Conservation (phyloP, 2,797 vertebrate species). For the Limosa lapponica region DNA sequence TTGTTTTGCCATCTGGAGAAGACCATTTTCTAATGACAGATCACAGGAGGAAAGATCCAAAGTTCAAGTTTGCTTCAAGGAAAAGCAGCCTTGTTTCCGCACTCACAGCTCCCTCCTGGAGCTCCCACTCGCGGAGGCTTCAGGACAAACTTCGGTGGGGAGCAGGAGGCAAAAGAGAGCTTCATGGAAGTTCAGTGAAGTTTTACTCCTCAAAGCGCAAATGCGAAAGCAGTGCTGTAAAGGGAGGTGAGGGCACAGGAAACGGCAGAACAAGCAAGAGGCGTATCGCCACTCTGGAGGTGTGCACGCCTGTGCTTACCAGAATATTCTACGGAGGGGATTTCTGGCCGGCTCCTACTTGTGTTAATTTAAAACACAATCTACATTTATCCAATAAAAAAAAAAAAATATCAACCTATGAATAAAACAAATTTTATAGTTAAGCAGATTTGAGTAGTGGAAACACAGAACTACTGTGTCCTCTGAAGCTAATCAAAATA, state of each 20-base stretch:
- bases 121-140: neutral
- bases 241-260: neutral
- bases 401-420: neutral
- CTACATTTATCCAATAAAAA: neutral
- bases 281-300: neutral
- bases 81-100: neutral
- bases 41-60: conserved; percentile 12
- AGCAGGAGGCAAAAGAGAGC: neutral
- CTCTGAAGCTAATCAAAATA: neutral
- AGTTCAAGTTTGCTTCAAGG: conserved; percentile 2
- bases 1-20: conserved; percentile 59
- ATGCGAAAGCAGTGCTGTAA: neutral
- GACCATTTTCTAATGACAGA: conserved; percentile 30
- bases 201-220: neutral
- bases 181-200: fast-evolving
- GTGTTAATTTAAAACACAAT: neutral
- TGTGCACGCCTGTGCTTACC: neutral
- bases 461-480: neutral
- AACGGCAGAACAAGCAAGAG: neutral
- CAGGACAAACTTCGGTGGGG: neutral
- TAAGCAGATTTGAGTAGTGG: neutral
- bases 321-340: neutral
- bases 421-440: neutral
- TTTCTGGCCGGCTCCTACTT: neutral
- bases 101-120: neutral